phyloP scores from a whole-genome alignment of 2,113 vertebrate genomes.

The Scatophagus argus region DNA sequence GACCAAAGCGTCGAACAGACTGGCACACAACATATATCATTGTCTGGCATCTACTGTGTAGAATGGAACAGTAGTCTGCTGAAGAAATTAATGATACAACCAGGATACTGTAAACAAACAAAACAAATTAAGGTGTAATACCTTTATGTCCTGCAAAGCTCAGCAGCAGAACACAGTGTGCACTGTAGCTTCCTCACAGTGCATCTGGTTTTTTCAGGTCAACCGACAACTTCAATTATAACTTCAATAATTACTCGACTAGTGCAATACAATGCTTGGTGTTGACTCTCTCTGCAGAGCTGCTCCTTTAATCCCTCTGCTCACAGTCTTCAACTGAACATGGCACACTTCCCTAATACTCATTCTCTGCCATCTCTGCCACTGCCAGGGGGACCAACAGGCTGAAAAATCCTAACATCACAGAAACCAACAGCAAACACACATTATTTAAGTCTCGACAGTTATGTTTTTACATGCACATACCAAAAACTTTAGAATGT shows the following conservation, averaged over 20 bases:
- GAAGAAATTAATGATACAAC: not conserved
- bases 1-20: not conserved
- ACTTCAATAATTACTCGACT: slow-evolving; percentile 58
- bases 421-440: slow-evolving; percentile 50
- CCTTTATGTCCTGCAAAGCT: slow-evolving; percentile 3
- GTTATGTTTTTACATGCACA: slow-evolving; percentile 33
- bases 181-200: not conserved
- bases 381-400: not conserved
- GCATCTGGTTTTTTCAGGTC: slow-evolving; percentile 49
- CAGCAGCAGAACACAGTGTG: not conserved
- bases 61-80: not conserved
- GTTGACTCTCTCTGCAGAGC: slow-evolving; percentile 53
- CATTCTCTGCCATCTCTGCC: slow-evolving; percentile 49
- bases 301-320: slow-evolving; percentile 64
- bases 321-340: slow-evolving; percentile 56
- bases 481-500: slow-evolving; percentile 4
- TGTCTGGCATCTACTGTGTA: not conserved
- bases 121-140: not conserved
- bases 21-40: not conserved
- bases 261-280: slow-evolving; percentile 42
- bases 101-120: not conserved
- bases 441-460: slow-evolving; percentile 40
- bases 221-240: slow-evolving; percentile 62
- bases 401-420: slow-evolving; percentile 60
- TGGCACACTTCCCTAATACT: slow-evolving; percentile 61